Conservation (phyloP, 2,113 vertebrate genomes). For the Actenoides hombroni region DNA sequence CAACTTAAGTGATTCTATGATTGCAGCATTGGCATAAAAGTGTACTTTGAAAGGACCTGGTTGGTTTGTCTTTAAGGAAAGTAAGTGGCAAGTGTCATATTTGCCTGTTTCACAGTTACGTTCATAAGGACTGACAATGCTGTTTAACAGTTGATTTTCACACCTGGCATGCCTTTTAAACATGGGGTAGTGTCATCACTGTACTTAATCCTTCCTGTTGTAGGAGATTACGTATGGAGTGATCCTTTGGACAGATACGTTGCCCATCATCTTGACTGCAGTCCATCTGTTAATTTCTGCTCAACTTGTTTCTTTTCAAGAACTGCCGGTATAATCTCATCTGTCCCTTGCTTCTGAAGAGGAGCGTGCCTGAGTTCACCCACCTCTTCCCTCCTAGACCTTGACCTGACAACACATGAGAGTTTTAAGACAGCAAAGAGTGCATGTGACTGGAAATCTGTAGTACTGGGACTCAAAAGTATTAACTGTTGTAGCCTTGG, state of each 20-base stretch:
- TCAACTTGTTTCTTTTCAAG: neutral
- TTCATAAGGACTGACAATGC: neutral
- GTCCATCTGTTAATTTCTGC: neutral
- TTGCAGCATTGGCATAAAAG: neutral
- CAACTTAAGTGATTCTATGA: neutral
- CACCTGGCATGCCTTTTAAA: neutral
- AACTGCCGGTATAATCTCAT: neutral
- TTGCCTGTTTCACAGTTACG: neutral
- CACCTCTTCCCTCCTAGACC: neutral
- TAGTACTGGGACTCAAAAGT: neutral
- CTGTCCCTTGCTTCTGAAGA: neutral
- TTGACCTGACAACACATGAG: neutral
- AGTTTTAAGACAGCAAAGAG: neutral
- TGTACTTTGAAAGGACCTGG: neutral
- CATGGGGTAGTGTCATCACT: neutral
- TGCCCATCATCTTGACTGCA: neutral
- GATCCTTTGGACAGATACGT: neutral
- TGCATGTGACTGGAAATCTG: neutral
- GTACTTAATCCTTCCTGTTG: neutral
- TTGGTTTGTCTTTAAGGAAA: neutral
- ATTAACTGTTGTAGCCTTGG: neutral
- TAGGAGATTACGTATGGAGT: neutral
- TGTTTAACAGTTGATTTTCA: neutral
- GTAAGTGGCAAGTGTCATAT: neutral
- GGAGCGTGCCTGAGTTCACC: neutral